These are phyloP conservation scores for Corvus cornix DNA, from an alignment of 2,113 vertebrate genomes.

Conservation along the genomic window DNA sequence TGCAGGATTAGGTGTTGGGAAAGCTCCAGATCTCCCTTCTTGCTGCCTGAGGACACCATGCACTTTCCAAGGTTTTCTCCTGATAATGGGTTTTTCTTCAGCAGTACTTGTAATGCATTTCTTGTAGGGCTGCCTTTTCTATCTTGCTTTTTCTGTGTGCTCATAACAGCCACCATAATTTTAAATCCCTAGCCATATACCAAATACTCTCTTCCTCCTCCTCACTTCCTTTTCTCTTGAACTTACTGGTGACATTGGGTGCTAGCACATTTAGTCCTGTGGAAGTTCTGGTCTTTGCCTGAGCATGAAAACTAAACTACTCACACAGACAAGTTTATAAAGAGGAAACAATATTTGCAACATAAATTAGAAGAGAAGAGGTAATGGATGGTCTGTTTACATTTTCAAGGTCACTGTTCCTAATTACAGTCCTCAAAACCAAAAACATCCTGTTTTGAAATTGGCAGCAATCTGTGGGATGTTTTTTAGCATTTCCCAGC, in stretches of 20 bases:
- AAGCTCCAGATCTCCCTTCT: not conserved
- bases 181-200: not conserved
- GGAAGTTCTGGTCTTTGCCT: not conserved
- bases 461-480: not conserved
- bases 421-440: constrained; percentile 11
- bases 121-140: not conserved
- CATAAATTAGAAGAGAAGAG: constrained; percentile 14
- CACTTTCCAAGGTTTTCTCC: not conserved
- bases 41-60: not conserved
- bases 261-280: not conserved
- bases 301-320: not conserved
- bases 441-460: constrained; percentile 56
- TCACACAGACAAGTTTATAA: not conserved
- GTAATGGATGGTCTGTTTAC: constrained; percentile 2
- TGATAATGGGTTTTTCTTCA: not conserved
- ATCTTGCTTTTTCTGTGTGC: not conserved
- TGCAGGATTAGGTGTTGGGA: not conserved
- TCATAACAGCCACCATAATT: not conserved
- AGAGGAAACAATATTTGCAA: constrained; percentile 1
- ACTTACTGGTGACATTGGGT: not conserved
- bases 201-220: not conserved
- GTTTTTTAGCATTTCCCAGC: not conserved
- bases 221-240: not conserved
- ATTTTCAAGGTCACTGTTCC: constrained; percentile 48
- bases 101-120: not conserved